These are phyloP conservation scores for Venturia canescens DNA, from an alignment of 1,140 invertebrate species.

Conservation along the genomic window DNA sequence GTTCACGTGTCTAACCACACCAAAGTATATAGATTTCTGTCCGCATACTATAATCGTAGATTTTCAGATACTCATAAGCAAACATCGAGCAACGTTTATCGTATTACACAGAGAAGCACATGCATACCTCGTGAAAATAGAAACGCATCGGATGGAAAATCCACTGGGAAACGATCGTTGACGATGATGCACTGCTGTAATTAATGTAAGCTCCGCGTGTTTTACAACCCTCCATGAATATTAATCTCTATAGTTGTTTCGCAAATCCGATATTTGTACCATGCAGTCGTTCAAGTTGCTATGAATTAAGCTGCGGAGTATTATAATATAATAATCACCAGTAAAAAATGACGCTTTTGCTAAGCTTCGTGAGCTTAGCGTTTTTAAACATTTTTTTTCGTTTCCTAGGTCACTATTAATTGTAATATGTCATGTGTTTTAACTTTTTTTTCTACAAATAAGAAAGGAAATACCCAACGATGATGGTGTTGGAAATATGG, in stretches of 20 bases:
- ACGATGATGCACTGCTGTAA: slow-evolving; percentile 17
- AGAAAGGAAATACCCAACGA: background rate
- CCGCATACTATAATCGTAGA: background rate
- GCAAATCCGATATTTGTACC: background rate
- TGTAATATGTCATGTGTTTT: background rate
- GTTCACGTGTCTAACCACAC: background rate
- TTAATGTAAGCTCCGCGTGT: slow-evolving; percentile 19
- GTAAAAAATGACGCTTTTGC: no score
- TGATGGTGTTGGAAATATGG: background rate
- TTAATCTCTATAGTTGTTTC: slow-evolving; percentile 7
- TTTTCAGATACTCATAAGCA: slow-evolving; percentile 15
- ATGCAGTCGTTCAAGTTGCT: no score
- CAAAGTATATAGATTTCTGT: background rate
- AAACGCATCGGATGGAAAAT: background rate
- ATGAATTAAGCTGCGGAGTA: no score
- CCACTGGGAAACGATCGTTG: slow-evolving; percentile 5
- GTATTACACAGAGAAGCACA: background rate
- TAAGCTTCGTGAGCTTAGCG: background rate
- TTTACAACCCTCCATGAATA: background rate
- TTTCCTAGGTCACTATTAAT: background rate
- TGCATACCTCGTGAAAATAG: background rate
- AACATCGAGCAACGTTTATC: slow-evolving; percentile 20
- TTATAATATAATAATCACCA: background rate
- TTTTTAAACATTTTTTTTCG: background rate
- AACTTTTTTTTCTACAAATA: background rate